Base-by-base conservation (phyloP, 2,113 vertebrate genomes). In the Sceloporus undulatus region DNA sequence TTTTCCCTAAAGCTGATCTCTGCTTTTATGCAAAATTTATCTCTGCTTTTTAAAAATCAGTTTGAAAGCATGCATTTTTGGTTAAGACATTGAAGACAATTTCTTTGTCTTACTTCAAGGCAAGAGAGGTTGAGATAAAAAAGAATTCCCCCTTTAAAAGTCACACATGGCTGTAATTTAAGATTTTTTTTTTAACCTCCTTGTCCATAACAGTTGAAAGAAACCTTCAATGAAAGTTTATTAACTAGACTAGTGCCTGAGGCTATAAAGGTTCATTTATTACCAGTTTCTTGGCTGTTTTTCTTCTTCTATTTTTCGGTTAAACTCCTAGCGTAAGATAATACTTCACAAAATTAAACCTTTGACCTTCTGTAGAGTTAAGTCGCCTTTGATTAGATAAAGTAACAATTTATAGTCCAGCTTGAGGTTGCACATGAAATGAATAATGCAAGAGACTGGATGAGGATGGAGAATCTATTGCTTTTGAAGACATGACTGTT, bases 111-210 rank as follows among this genome's bases (percentile, higher is more conserved):
- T 93, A 91, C 48, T 83, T 86, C 88, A 93, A 89, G 95, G 94
- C 94, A 95, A 90, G 79, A 94, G 95, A 96, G 94, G 96, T 95
- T 96, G 95, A 97, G 97, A 97, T 97, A 97, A 97, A 97, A 97
- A 97, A 96, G 95, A 97, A 97, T 95, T 95, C 94, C 94, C 96
- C 94, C 96, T 95, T 97, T 97, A 97, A 97, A 97, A 97, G 95
- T 98, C 97, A 97, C 97, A 97, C 97, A 97, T 97, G 97, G 97
- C 96, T 97, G 96, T 97, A 97, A 97, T 97, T 97, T 97, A 97
- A 97, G 96, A 93, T 96, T 97, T 97, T 97, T 97, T 97, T 90
- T 93, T 92, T 70, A 82, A 95, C 96, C 94, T 97, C 96, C 96
- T 97, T 98, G 97, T 97, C 96, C 95, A 68, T 96, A 98, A 97